A percentile compares a stretch with the other conserved stretches of the same genome.
Evolutionary conservation across 1,140 invertebrate genomes (phyloP).

Genomic region (Macrosteles quadrilineatus): DNA sequence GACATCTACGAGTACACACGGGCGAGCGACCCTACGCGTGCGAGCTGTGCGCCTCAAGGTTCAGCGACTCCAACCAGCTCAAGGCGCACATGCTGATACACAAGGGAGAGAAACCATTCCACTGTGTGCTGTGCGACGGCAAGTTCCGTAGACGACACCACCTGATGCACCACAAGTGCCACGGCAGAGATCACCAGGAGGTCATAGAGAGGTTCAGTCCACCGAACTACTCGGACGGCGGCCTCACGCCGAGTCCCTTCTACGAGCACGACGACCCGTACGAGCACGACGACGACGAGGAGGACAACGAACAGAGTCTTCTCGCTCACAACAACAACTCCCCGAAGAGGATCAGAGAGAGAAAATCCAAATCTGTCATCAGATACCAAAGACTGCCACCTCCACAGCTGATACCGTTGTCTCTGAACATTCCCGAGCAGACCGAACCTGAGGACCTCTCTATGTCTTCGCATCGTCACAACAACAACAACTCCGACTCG

Average conservation of each 20-base stretch:
- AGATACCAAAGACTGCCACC: slow-evolving; percentile 43
- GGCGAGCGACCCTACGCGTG: slow-evolving; percentile 94
- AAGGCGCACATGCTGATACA: slow-evolving; percentile 89
- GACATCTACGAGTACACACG: slow-evolving; percentile 93
- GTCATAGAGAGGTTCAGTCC: slow-evolving; percentile 24
- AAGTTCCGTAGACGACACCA: slow-evolving; percentile 82
- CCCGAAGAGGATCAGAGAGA: slow-evolving; percentile 45
- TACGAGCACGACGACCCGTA: slow-evolving; percentile 40
- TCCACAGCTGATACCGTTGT: slow-evolving; percentile 33
- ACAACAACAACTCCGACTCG: slow-evolving; percentile 38
- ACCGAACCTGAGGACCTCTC: slow-evolving; percentile 87
- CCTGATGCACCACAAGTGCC: slow-evolving; percentile 82
- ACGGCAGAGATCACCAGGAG: slow-evolving; percentile 36
- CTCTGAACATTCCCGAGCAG: slow-evolving; percentile 67
- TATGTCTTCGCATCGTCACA: slow-evolving; percentile 50
- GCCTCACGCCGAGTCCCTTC: neutral
- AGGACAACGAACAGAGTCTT: slow-evolving; percentile 36
- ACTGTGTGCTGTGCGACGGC: slow-evolving; percentile 72
- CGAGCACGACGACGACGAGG: slow-evolving; percentile 44
- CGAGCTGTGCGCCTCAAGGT: slow-evolving; percentile 83
- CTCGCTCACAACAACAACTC: slow-evolving; percentile 44
- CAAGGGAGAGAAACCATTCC: slow-evolving; percentile 86
- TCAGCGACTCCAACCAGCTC: slow-evolving; percentile 93
- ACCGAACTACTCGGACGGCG: neutral
- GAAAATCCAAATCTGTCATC: slow-evolving; percentile 48